Evolutionary conservation across 2,113 vertebrate genomes (phyloP).

Genomic region (rabbit (Oryctolagus cuniculus)): DNA sequence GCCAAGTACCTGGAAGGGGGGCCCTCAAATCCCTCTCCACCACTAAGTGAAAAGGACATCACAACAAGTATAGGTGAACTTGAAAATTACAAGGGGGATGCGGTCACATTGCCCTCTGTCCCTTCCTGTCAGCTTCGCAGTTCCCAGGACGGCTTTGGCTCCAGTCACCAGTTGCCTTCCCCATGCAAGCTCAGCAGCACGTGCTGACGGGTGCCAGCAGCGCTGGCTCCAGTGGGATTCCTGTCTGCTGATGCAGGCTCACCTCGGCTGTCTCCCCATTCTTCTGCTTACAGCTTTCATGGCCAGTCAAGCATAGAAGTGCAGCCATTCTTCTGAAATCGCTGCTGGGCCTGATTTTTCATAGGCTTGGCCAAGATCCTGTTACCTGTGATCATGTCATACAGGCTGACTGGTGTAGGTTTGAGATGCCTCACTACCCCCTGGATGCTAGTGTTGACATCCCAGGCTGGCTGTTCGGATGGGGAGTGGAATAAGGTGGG

Average conservation of each 20-base stretch:
- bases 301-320: slow-evolving; percentile 78
- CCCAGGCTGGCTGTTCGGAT: slow-evolving; percentile 5
- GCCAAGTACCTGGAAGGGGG: background rate
- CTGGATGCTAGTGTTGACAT: slow-evolving; percentile 20
- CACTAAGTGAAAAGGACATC: slow-evolving; percentile 30
- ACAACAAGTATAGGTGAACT: background rate
- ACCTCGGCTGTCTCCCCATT: slow-evolving; percentile 64
- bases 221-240: slow-evolving; percentile 69
- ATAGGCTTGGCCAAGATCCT: slow-evolving; percentile 68
- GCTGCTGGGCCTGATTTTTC: slow-evolving; percentile 74
- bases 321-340: slow-evolving; percentile 78
- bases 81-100: background rate
- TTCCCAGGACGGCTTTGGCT: background rate
- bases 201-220: background rate
- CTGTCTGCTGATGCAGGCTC: slow-evolving; percentile 71
- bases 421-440: slow-evolving; percentile 65
- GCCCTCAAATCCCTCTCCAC: background rate
- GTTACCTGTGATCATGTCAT: slow-evolving; percentile 75
- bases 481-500: background rate
- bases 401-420: background rate
- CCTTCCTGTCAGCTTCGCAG: background rate
- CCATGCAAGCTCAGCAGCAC: background rate
- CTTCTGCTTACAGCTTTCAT: slow-evolving; percentile 68
- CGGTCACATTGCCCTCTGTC: background rate
- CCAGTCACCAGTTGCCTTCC: background rate